Base-by-base conservation (phyloP, 2,113 vertebrate species). In the Thymallus thymallus region DNA sequence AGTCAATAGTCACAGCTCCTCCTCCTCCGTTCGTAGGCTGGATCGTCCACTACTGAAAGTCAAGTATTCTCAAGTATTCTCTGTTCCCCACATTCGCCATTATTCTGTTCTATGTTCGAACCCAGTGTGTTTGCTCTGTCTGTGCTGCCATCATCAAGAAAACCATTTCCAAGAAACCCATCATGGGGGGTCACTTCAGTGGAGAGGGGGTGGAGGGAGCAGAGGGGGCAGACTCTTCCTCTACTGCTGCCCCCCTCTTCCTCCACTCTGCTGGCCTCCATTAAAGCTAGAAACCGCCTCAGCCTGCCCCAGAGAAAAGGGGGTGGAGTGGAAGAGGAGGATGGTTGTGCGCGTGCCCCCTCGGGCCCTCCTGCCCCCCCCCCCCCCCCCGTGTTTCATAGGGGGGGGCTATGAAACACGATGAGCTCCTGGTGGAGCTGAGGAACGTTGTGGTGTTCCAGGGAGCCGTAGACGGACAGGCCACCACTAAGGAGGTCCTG, bases 381-480 rank as follows among this genome's bases (percentile, higher is more conserved):
- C 64, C 76, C 0, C 63, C 16, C 0, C 5, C 90, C n/a, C n/a
- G n/a, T n/a, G n/a, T n/a, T n/a, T n/a, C n/a, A n/a, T n/a, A n/a
- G n/a, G n/a, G n/a, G n/a, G n/a, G n/a, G n/a, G n/a, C n/a, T 7
- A 95, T 94, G 0, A 94, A 98, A 12, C 94, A 97, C 0, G 96
- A 98, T 0, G 96, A 95, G 35, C 93, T 99, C 68, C 85, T 99
- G 0, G 94, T 95, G 51, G 95, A 96, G 9, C 79, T 99, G 75
- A 93, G 96, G 18, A 97, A 97, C 89, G 99, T 98, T 74, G 85
- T 99, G 22, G 96, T 97, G 0, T 99, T 98, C 85, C 96, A 96
- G 91, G 94, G 95, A 0, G 90, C 64, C 0, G 86, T 90, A 45
- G 95, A 98, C 0, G 97, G 97, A 0, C 94, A 97, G 85, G 98